phyloP scores from a whole-genome alignment of 2,797 vertebrate species.

The Schizothorax lantsangensis region DNA sequence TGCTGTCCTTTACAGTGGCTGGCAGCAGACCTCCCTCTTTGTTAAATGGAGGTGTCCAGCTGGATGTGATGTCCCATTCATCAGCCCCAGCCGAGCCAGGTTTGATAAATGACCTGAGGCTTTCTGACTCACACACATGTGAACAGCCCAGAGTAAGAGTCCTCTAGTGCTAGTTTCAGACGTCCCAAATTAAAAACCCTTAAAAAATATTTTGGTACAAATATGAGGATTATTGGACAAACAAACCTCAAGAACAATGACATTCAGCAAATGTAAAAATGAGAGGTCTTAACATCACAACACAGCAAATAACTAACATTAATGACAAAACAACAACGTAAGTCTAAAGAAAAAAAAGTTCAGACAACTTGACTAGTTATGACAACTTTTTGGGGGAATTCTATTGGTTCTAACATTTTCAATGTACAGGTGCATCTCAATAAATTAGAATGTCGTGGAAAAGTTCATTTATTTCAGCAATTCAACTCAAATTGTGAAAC shows the following conservation, averaged over 20 bases:
- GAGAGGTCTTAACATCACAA: neutral
- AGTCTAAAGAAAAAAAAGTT: too few species aligned
- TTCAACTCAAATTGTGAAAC: too few species aligned
- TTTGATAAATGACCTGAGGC: conserved; percentile 58
- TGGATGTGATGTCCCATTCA: conserved; percentile 54
- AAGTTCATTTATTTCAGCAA: too few species aligned
- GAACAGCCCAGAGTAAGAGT: neutral
- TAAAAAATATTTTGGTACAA: neutral
- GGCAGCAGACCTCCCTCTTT: conserved; percentile 41
- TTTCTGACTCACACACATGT: conserved; percentile 32
- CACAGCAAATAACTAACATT: neutral
- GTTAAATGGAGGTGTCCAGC: conserved; percentile 59
- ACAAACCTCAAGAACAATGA: neutral
- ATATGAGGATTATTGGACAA: conserved; percentile 5
- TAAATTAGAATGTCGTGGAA: too few species aligned
- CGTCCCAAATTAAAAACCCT: neutral
- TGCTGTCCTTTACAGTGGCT: conserved; percentile 36
- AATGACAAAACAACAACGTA: too few species aligned
- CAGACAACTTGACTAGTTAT: too few species aligned
- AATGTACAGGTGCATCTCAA: too few species aligned
- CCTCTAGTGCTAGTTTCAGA: conserved; percentile 4
- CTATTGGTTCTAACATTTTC: too few species aligned
- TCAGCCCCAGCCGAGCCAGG: conserved; percentile 49
- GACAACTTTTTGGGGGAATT: too few species aligned
- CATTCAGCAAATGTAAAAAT: neutral